phyloP scores from a whole-genome alignment of 2,113 vertebrate species.

The Nicator chloris region DNA sequence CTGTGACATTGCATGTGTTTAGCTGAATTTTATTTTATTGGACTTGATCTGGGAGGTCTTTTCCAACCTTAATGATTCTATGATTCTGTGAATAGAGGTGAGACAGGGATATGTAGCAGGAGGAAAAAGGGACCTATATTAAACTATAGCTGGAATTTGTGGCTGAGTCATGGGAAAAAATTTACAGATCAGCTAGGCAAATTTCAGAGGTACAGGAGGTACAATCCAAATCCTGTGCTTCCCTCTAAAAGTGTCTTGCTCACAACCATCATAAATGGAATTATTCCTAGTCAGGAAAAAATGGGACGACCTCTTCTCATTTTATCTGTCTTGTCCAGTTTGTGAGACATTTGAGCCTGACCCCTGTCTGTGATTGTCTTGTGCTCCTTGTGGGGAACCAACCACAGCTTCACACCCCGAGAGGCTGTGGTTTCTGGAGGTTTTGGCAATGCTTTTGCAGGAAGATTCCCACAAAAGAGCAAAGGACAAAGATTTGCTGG shows the following conservation, averaged over 20 bases:
- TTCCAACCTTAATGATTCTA: neutral
- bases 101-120: neutral
- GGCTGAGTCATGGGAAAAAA: neutral
- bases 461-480: rapidly evolving
- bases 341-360: neutral
- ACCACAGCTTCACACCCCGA: rapidly evolving
- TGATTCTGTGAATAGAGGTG: neutral
- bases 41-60: neutral
- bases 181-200: neutral
- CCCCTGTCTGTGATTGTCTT: neutral
- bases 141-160: neutral
- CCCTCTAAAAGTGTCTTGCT: neutral
- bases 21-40: neutral
- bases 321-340: neutral
- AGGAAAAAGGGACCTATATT: neutral
- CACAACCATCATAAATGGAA: neutral
- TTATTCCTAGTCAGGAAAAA: neutral
- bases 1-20: neutral
- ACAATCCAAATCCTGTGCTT: neutral
- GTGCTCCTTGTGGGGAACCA: too few species aligned
- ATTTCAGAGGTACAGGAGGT: neutral
- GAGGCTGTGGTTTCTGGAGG: neutral
- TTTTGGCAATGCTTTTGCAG: neutral
- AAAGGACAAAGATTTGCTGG: neutral
- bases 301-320: neutral